Conservation (phyloP, 2,113 vertebrate genomes). For the Poecile atricapillus region DNA sequence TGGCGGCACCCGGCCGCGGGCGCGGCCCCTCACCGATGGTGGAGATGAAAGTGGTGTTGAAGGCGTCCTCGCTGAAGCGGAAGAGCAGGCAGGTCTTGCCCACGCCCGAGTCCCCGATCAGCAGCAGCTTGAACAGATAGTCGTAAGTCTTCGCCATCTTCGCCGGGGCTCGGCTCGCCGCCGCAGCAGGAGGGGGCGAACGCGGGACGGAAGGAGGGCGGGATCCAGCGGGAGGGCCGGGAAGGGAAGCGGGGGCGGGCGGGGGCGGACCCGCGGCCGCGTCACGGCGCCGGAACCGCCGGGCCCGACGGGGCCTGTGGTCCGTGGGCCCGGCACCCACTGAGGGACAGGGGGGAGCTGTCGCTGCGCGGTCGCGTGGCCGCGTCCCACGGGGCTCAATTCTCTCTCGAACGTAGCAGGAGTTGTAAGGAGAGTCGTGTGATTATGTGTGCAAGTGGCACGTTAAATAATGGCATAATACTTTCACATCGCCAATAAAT, state of each 20-base stretch:
- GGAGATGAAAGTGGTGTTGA: slow-evolving; percentile 95
- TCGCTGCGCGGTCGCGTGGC: fast-evolving
- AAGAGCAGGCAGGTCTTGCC: slow-evolving; percentile 86
- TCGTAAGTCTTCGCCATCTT: slow-evolving; percentile 95
- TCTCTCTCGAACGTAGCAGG: fast-evolving
- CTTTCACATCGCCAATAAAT: fast-evolving
- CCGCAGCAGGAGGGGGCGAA: neutral
- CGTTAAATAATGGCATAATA: fast-evolving
- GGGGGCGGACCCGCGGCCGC: neutral
- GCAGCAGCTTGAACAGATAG: slow-evolving; percentile 96
- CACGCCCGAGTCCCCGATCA: slow-evolving; percentile 95
- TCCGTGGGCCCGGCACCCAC: fast-evolving
- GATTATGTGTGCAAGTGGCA: neutral
- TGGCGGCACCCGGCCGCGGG: neutral
- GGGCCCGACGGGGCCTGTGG: neutral
- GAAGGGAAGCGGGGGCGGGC: neutral
- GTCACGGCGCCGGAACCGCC: neutral
- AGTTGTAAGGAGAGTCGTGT: fast-evolving
- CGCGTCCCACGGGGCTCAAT: fast-evolving
- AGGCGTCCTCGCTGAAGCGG: slow-evolving; percentile 91
- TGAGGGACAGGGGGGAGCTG: fast-evolving
- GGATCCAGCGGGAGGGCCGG: neutral
- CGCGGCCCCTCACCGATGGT: slow-evolving; percentile 76
- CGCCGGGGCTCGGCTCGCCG: slow-evolving; percentile 68
- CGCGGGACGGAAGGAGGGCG: neutral